Conservation (phyloP, 2,888 invertebrate species). For the Cryptosula pallasiana region DNA sequence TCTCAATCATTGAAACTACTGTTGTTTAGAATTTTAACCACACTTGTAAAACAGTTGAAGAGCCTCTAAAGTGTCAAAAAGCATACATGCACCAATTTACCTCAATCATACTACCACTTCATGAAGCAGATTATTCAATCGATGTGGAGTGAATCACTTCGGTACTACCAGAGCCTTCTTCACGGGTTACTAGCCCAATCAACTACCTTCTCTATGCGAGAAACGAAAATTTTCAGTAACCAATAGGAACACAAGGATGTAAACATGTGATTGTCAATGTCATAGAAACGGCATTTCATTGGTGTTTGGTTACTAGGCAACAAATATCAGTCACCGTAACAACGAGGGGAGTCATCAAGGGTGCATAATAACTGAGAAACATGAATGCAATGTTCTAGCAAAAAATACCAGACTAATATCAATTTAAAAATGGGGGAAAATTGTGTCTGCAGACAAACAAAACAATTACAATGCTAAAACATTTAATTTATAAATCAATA, state of each 20-base stretch:
- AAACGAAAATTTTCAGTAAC: background rate
- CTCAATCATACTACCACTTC: background rate
- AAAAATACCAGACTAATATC: no score
- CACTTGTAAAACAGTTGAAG: no score
- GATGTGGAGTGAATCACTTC: no score
- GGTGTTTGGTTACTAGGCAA: conserved; percentile 23
- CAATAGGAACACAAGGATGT: background rate
- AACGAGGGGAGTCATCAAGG: conserved; percentile 6
- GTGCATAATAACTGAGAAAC: background rate
- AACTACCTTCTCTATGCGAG: background rate
- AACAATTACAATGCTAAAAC: no score
- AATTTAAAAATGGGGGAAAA: no score
- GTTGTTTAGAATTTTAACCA: no score
- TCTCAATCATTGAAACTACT: no score
- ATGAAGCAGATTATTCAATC: no score
- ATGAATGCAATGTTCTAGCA: no score
- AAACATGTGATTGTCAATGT: conserved; percentile 12
- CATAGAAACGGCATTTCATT: conserved; percentile 24
- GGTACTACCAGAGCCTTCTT: background rate
- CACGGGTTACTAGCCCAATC: background rate
- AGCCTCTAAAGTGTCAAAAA: no score
- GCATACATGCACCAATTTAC: background rate
- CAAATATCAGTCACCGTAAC: background rate
- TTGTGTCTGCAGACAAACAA: no score
- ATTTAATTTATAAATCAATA: no score